A percentile compares a stretch with the other conserved stretches of the same genome.
Evolutionary conservation across 2,113 vertebrate species (phyloP).

Genomic region (Thamnaconus septentrionalis): DNA sequence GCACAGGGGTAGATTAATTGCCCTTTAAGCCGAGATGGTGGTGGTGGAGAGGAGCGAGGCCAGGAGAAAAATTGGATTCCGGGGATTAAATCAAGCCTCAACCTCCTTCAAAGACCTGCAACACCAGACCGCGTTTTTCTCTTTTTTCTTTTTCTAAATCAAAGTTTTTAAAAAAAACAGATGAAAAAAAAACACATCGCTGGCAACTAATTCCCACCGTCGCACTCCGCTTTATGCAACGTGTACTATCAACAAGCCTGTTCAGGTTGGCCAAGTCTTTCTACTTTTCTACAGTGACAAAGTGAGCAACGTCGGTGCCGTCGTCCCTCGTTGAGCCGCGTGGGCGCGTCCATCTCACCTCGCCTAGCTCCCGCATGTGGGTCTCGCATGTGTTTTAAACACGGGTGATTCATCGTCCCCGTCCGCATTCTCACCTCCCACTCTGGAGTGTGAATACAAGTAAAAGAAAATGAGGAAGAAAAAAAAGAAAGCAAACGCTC

Average conservation of each 20-base stretch:
- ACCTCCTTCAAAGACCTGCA: conserved; percentile 5
- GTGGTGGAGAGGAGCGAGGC: conserved; percentile 27
- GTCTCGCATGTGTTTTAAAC: conserved; percentile 35
- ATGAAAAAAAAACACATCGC: conserved; percentile 1
- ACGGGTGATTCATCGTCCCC: conserved; percentile 18
- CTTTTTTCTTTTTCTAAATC: conserved; percentile 18
- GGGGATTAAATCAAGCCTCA: conserved; percentile 18
- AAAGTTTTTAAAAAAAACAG: background rate
- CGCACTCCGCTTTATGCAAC: conserved; percentile 3
- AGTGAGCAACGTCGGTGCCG: no score
- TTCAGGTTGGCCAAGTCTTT: background rate
- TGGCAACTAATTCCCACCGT: background rate
- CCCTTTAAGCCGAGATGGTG: conserved; percentile 15
- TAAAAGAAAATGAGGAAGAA: conserved; percentile 3
- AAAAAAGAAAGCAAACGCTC: background rate
- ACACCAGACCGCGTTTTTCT: background rate
- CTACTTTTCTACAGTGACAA: no score
- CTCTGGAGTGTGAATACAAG: conserved; percentile 8
- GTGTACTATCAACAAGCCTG: background rate
- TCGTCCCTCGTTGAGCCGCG: no score
- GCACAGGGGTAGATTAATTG: conserved; percentile 44
- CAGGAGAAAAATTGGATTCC: conserved; percentile 11
- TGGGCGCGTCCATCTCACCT: no score
- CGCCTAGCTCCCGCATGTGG: conserved; percentile 1
- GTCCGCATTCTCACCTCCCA: conserved; percentile 31